Percentiles rank a stretch among this genome's conserved stretches.
phyloP scores from a whole-genome alignment of 2,797 vertebrate genomes.

The Sitta carolinensis region DNA sequence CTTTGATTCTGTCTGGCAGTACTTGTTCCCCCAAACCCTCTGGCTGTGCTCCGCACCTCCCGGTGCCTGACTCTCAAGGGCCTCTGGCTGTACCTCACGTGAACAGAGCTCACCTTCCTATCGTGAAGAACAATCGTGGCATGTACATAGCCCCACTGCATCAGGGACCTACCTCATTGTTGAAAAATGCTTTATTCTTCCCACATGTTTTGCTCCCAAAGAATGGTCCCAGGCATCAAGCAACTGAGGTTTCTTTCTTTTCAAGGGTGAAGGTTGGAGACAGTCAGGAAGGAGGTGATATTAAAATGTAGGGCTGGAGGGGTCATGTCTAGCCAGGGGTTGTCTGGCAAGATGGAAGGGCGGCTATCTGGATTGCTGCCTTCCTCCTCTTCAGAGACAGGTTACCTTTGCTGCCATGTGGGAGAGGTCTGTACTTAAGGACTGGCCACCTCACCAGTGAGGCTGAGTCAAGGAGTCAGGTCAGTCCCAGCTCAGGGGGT shows the following conservation, averaged over 20 bases:
- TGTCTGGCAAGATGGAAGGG: not conserved
- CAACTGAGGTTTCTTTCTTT: not conserved
- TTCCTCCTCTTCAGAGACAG: not conserved
- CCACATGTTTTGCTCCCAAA: fast-evolving
- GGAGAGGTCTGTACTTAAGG: fast-evolving
- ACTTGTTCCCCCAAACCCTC: not conserved
- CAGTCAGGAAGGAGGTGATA: not conserved
- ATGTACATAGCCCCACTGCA: too few species aligned
- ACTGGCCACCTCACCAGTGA: fast-evolving
- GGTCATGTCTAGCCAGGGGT: not conserved
- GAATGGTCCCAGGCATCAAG: not conserved
- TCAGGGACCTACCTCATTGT: not conserved
- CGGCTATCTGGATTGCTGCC: not conserved
- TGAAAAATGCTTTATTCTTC: not conserved
- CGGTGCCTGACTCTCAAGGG: not conserved
- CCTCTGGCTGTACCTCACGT: not conserved
- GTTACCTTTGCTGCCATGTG: fast-evolving
- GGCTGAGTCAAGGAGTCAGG: not conserved
- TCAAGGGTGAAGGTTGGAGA: not conserved
- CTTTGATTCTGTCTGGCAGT: too few species aligned
- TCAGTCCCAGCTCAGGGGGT: fast-evolving
- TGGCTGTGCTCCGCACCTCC: not conserved
- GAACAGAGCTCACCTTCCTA: not conserved
- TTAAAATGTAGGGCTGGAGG: conserved; percentile 2
- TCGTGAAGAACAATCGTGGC: not conserved